A percentile compares a stretch with the other conserved stretches of the same genome.
These are phyloP conservation scores for Coronaproctus castanopsis DNA, from an alignment of 2,888 invertebrate genomes.

Conservation along the genomic window DNA sequence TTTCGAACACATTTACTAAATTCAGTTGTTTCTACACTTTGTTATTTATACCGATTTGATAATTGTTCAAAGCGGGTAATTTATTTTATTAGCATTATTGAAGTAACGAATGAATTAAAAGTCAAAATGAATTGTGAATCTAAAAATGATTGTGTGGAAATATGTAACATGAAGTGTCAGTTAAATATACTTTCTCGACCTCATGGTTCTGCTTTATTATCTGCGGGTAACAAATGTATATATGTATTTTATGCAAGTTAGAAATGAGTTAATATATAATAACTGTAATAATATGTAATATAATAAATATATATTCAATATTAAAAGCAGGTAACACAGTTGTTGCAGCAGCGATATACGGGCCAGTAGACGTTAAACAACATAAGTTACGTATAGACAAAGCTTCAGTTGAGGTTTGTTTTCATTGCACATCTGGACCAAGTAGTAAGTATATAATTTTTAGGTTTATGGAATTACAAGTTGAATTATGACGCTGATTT, in stretches of 20 bases:
- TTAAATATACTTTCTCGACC: slow-evolving; percentile 9
- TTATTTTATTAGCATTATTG: no score
- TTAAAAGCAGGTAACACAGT: slow-evolving; percentile 47
- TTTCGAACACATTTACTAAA: no score
- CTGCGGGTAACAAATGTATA: background rate
- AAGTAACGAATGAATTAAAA: no score
- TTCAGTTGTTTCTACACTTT: no score
- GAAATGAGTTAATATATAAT: background rate
- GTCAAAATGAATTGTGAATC: no score
- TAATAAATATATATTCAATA: background rate
- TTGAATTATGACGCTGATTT: background rate
- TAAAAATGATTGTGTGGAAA: no score
- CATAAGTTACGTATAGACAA: slow-evolving; percentile 57
- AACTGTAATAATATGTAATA: background rate
- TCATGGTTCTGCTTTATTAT: slow-evolving; percentile 4
- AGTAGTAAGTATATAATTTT: slow-evolving; percentile 33
- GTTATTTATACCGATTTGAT: no score
- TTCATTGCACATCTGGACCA: slow-evolving; percentile 51
- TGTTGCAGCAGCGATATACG: slow-evolving; percentile 55
- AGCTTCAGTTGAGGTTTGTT: slow-evolving; percentile 55
- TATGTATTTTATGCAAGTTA: slow-evolving; percentile 6
- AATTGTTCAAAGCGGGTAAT: no score
- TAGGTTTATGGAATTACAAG: no score
- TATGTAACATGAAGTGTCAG: slow-evolving; percentile 6
- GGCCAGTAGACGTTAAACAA: slow-evolving; percentile 57